Evolutionary conservation across 37 sponge, comb jelly and placozoan genomes (phyloP).

Genomic region (Axinella damicornis): DNA sequence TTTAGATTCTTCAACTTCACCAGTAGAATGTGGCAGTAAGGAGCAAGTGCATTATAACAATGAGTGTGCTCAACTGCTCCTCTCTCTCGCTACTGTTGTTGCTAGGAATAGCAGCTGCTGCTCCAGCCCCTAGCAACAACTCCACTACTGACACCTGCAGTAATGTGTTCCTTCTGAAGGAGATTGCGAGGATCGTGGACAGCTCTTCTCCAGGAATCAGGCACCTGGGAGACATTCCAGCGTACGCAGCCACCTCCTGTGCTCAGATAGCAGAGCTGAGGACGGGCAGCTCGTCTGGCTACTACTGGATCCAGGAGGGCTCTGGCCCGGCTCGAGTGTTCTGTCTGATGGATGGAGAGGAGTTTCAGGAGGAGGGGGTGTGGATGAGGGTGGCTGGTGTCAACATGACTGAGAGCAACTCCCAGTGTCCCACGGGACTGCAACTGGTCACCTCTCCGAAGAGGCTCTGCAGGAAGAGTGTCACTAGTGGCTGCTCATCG

Average conservation of each 20-base stretch:
- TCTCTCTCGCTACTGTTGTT: no score
- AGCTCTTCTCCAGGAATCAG: not conserved
- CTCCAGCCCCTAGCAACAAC: no score
- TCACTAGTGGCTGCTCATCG: conserved; percentile 22
- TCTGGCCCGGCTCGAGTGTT: conserved; percentile 22
- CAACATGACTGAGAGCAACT: conserved; percentile 24
- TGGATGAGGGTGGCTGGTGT: conserved; percentile 44
- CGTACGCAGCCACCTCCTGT: not conserved
- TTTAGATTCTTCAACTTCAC: no score
- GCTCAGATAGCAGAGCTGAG: no score
- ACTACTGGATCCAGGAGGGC: conserved; percentile 29
- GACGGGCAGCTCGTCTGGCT: conserved; percentile 1
- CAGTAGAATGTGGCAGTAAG: no score
- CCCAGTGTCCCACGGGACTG: conserved; percentile 32
- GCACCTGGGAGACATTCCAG: conserved; percentile 1
- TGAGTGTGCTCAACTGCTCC: no score
- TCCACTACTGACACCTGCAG: no score
- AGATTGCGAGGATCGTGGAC: no score
- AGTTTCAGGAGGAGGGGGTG: conserved; percentile 5
- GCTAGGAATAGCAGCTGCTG: no score
- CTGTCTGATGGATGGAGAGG: conserved; percentile 22
- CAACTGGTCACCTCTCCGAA: conserved; percentile 24
- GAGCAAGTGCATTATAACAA: no score
- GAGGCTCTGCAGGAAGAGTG: conserved; percentile 3
- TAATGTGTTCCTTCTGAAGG: no score